Percentiles rank a stretch among this genome's conserved stretches.
phyloP scores from a whole-genome alignment of 2,797 vertebrate genomes.

The Fundulus diaphanus region DNA sequence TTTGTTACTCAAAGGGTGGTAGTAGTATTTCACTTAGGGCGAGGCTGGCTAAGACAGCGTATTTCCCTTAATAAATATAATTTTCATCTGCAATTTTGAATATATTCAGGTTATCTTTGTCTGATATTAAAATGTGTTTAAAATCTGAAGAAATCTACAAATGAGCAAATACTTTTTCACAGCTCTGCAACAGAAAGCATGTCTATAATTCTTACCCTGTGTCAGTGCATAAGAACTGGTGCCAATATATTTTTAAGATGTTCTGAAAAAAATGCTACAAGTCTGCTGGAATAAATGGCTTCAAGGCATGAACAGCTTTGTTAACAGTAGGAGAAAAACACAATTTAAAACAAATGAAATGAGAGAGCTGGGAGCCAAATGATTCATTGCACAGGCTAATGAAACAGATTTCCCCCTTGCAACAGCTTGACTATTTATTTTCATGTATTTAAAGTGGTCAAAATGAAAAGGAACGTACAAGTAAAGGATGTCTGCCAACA shows the following conservation, averaged over 20 bases:
- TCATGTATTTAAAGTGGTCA: conserved; percentile 37
- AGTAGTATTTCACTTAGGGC: too few relatives aligned
- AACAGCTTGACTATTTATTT: conserved; percentile 48
- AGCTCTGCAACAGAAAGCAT: not conserved
- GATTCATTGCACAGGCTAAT: conserved; percentile 54
- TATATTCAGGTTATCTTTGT: not conserved
- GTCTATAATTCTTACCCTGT: conserved; percentile 22
- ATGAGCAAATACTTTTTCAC: not conserved
- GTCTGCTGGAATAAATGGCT: conserved; percentile 22
- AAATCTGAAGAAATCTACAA: not conserved
- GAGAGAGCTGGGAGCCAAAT: conserved; percentile 47
- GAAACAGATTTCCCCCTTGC: conserved; percentile 23
- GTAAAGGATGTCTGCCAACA: conserved; percentile 27
- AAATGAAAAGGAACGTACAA: conserved; percentile 25
- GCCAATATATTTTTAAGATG: conserved; percentile 36
- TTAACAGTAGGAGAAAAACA: conserved; percentile 41
- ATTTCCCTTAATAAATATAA: not conserved
- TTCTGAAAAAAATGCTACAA: conserved; percentile 5
- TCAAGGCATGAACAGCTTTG: conserved; percentile 42
- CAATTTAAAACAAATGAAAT: conserved; percentile 51
- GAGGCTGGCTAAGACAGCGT: too few relatives aligned
- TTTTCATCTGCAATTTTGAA: not conserved
- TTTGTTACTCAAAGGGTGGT: not conserved
- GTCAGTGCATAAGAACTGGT: conserved; percentile 31
- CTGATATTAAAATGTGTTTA: not conserved